A percentile compares a stretch with the other conserved stretches of the same genome.
Conservation (phyloP, 2,888 invertebrate genomes). For the Drosophila paramelanica region DNA sequence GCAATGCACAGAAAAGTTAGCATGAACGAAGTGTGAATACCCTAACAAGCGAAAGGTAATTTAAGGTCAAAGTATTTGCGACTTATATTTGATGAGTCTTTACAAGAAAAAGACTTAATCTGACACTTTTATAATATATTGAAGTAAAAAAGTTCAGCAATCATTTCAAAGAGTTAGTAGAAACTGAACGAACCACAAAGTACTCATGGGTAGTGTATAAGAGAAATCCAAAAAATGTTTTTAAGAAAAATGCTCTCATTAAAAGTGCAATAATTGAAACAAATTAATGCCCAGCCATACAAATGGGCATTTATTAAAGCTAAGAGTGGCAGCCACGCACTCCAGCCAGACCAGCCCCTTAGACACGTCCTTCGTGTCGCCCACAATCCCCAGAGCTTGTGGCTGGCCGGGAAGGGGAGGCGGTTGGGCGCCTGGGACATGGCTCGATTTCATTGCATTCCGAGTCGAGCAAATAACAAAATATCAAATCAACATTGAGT, state of each 20-base stretch:
- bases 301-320: conserved; percentile 14
- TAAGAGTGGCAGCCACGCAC: neutral
- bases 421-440: neutral
- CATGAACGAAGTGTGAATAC: neutral
- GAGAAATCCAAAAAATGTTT: conserved; percentile 2
- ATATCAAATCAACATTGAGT: conserved; percentile 49
- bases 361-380: neutral
- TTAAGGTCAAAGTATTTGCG: too few species aligned
- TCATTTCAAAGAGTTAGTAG: too few species aligned
- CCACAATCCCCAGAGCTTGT: neutral
- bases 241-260: conserved; percentile 30
- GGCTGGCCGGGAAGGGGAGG: too few species aligned
- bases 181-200: too few species aligned
- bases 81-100: too few species aligned
- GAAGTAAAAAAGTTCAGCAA: too few species aligned
- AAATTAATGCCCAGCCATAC: conserved; percentile 41
- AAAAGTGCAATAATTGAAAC: conserved; percentile 60
- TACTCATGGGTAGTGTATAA: neutral
- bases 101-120: too few species aligned
- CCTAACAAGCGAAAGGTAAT: neutral
- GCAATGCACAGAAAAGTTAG: neutral
- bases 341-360: neutral
- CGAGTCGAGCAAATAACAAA: conserved; percentile 38
- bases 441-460: conserved; percentile 23
- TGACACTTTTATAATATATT: too few species aligned